Evolutionary conservation across 2,113 vertebrate genomes (phyloP), one percentile per base, ranked within the genome.

Genomic region (Columba livia): DNA sequence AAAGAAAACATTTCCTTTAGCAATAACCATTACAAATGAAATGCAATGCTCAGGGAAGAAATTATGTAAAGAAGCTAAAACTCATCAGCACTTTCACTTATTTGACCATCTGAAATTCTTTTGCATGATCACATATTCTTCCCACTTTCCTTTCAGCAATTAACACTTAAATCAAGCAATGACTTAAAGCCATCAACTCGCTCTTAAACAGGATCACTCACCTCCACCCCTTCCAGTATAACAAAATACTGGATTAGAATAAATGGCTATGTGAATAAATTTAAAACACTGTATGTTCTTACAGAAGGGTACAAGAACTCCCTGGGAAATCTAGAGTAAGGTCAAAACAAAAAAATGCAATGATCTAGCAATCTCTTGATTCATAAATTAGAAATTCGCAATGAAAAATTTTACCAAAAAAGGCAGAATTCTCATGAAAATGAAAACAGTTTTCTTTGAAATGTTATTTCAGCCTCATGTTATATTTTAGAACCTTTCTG

Each of bases 51-150:
- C 80, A 65, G 58, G 66, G 64, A 93, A 89, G 79, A 90, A 91
- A 87, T 85, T 81, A 87, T 75, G 91, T 82, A 71, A 97, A 79
- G 77, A 26, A 79, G 53, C n/a, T 84, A 88, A 97, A 95, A 88
- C 62, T 77, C 51, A 79, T 65, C 60, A 92, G 50, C 53, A 87
- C 80, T 77, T 88, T 90, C 66, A 67, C 42, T 65, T 60, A 17
- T 21, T 50, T 34, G 72, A 86, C 84, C 64, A 58, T 32, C 24
- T 83, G 82, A 92, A 89, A 90, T 83, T 77, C 40, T 85, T 85
- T 47, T 64, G 53, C 36, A 36, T 51, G 69, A 94, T 42, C 86
- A 62, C 23, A 88, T 83, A 57, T 38, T 88, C 75, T 51, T 89
- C 34, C 6, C 11, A 67, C 38, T 40, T 88, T 28, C 50, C 26